Evolutionary conservation across 2,888 invertebrate species (phyloP).

Genomic region (Nemapogon koenigi): DNA sequence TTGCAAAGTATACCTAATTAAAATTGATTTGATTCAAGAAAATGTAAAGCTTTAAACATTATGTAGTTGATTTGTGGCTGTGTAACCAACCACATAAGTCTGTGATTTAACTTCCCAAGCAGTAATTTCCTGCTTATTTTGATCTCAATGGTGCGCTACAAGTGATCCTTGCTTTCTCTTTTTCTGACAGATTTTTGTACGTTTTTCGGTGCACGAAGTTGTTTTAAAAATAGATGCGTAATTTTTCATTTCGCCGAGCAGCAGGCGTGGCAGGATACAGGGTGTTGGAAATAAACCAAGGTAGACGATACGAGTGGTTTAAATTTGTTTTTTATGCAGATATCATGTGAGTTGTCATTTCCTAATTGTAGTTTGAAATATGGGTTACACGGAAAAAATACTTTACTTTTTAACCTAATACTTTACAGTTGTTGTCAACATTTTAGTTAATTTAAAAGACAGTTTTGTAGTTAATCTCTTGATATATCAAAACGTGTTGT

Average conservation of each 20-base stretch:
- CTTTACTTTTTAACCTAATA: no score
- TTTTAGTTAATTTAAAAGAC: no score
- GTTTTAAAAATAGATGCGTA: constrained; percentile 61
- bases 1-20: no score
- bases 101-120: constrained; percentile 33
- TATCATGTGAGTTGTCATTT: no score
- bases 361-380: no score
- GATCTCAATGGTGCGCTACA: constrained; percentile 63
- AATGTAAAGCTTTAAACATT: no score
- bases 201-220: constrained; percentile 55
- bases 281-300: constrained; percentile 56
- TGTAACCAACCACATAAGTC: constrained; percentile 56
- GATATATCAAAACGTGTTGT: no score
- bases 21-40: no score
- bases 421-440: no score
- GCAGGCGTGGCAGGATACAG: constrained; percentile 60
- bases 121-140: constrained; percentile 62
- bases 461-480: no score
- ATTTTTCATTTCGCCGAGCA: constrained; percentile 61
- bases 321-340: no score
- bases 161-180: constrained; percentile 53
- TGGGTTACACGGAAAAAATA: no score
- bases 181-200: constrained; percentile 63
- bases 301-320: constrained; percentile 43
- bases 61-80: constrained; percentile 22